Conservation (phyloP, 1,140 invertebrate species). For the Proales similis region DNA sequence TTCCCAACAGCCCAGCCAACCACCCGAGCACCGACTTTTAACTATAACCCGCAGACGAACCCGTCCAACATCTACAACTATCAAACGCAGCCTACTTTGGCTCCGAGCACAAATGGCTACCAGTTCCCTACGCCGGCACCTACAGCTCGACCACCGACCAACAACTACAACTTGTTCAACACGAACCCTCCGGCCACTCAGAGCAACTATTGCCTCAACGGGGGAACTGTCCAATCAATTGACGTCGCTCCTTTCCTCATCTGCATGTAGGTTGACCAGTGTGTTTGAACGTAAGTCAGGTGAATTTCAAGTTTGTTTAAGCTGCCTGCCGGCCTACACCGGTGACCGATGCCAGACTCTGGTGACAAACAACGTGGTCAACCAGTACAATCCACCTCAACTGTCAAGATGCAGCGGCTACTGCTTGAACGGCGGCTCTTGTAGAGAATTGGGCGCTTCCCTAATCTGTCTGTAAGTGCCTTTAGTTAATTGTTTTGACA, state of each 20-base stretch:
- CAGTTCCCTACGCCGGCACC: no score
- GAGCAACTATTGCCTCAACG: conserved; percentile 20
- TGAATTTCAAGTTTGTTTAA: not conserved
- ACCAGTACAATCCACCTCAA: not conserved
- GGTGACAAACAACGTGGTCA: not conserved
- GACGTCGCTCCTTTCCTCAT: conserved; percentile 15
- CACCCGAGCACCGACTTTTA: no score
- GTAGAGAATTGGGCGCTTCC: not conserved
- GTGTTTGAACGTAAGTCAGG: not conserved
- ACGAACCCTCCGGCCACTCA: not conserved
- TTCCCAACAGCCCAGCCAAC: no score
- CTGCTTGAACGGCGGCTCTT: conserved; percentile 27
- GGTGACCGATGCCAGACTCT: conserved; percentile 9
- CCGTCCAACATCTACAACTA: no score
- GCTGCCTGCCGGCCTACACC: conserved; percentile 21
- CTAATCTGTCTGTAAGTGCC: conserved; percentile 18
- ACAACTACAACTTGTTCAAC: not conserved
- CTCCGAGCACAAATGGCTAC: no score
- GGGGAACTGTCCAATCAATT: conserved; percentile 9
- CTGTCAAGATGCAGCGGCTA: conserved; percentile 1
- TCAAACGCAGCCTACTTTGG: no score
- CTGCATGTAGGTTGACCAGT: conserved; percentile 16
- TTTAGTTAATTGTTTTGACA: not conserved
- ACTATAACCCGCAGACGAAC: no score
- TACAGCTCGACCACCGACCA: conserved; percentile 25